phyloP scores from a whole-genome alignment of 2,113 vertebrate species.

The Cyprinodon brontotheroides region DNA sequence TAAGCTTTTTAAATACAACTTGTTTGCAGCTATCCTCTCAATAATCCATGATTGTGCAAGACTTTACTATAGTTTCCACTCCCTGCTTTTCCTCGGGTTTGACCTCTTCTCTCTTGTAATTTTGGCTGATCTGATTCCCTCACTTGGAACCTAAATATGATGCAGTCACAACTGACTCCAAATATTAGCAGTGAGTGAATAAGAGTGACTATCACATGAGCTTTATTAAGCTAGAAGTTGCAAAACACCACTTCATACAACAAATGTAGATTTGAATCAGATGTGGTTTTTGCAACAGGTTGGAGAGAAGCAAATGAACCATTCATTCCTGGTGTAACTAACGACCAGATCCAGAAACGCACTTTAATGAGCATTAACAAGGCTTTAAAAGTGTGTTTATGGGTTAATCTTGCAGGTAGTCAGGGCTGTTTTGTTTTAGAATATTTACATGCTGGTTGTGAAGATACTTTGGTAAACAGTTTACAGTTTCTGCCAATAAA shows the following conservation, averaged over 20 bases:
- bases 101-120: not conserved
- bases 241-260: conserved; percentile 32
- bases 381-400: conserved; percentile 40
- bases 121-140: not conserved
- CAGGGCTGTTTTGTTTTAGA: conserved; percentile 38
- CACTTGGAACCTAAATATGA: conserved; percentile 16
- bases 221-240: conserved; percentile 21
- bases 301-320: conserved; percentile 2
- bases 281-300: conserved; percentile 32
- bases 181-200: conserved; percentile 50
- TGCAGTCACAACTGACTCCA: conserved; percentile 30
- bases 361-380: conserved; percentile 47
- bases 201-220: conserved; percentile 53
- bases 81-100: not conserved
- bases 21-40: not conserved
- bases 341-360: conserved; percentile 15
- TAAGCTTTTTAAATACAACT: not conserved
- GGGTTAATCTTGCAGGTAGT: conserved; percentile 31
- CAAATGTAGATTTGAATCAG: conserved; percentile 6
- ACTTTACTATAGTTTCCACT: not conserved
- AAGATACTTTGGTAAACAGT: conserved; percentile 40
- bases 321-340: conserved; percentile 7
- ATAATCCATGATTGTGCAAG: not conserved
- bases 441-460: conserved; percentile 46
- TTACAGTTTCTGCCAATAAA: conserved; percentile 57